Evolutionary conservation across 2,888 invertebrate genomes (phyloP).

Genomic region (Agrotis ipsilon): DNA sequence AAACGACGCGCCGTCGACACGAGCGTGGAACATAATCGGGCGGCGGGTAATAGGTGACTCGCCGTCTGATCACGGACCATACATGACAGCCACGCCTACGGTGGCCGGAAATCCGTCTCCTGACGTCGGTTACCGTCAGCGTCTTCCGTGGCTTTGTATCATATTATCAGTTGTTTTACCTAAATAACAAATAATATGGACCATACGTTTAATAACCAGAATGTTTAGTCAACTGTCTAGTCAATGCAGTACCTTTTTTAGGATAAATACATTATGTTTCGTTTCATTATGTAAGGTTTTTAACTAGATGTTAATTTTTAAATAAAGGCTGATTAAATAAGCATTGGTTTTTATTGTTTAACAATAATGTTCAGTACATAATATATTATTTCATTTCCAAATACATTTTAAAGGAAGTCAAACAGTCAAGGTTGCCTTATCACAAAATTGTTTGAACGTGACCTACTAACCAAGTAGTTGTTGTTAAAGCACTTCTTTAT

Average conservation of each 20-base stretch:
- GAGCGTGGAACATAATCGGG: too few relatives aligned
- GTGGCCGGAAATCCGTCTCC: too few relatives aligned
- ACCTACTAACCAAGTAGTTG: conserved; percentile 14
- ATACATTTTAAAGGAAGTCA: conserved; percentile 1
- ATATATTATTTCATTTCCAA: not conserved
- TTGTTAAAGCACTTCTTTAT: conserved; percentile 11
- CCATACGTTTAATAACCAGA: too few relatives aligned
- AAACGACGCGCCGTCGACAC: too few relatives aligned
- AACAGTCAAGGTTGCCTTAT: conserved; percentile 18
- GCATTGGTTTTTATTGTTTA: conserved; percentile 8
- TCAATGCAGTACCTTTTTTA: conserved; percentile 35
- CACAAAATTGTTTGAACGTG: conserved; percentile 21
- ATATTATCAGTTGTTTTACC: too few relatives aligned
- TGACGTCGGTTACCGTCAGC: too few relatives aligned
- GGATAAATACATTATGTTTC: conserved; percentile 8
- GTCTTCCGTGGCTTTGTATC: too few relatives aligned
- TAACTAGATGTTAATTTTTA: conserved; percentile 55
- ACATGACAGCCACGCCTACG: too few relatives aligned
- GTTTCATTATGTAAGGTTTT: conserved; percentile 53
- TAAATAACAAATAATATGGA: too few relatives aligned
- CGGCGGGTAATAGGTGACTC: too few relatives aligned
- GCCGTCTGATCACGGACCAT: too few relatives aligned
- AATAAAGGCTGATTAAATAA: conserved; percentile 76
- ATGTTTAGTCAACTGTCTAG: conserved; percentile 25
- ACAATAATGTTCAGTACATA: not conserved